Evolutionary conservation across 2,797 vertebrate genomes (phyloP).

Genomic region (Stomatorhinus walkeri): DNA sequence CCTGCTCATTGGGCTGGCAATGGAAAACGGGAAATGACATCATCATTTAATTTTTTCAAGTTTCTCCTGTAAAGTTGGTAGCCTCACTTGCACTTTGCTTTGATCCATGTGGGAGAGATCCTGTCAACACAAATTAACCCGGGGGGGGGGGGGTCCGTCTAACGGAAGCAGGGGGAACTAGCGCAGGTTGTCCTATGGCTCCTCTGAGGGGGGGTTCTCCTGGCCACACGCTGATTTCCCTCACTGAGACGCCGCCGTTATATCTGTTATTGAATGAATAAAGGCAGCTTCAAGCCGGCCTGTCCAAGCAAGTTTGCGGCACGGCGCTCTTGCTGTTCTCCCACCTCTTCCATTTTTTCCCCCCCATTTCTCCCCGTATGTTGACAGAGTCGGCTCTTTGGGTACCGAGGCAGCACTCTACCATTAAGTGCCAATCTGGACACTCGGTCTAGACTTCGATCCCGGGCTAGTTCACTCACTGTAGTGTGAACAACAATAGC

Average conservation of each 20-base stretch:
- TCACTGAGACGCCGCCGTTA: constrained; percentile 59
- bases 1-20: background rate
- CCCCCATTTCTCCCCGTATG: background rate
- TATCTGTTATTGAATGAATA: constrained; percentile 60
- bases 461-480: background rate
- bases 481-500: background rate
- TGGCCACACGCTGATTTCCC: constrained; percentile 58
- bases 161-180: background rate
- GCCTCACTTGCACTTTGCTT: constrained; percentile 46
- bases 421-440: background rate
- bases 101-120: constrained; percentile 45
- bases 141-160: constrained; percentile 33
- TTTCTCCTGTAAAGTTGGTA: constrained; percentile 20
- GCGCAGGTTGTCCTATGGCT: constrained; percentile 5
- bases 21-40: constrained; percentile 37
- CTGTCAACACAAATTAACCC: constrained; percentile 54
- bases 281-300: constrained; percentile 29
- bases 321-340: background rate
- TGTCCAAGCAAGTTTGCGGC: background rate
- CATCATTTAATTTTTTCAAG: constrained; percentile 35
- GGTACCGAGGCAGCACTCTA: background rate
- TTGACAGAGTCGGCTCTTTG: background rate
- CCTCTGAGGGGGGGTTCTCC: constrained; percentile 41
- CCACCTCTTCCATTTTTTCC: background rate
- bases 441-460: background rate